Base-by-base conservation (phyloP, 2,888 invertebrate species). In the Nephrocerus scutellatus region DNA sequence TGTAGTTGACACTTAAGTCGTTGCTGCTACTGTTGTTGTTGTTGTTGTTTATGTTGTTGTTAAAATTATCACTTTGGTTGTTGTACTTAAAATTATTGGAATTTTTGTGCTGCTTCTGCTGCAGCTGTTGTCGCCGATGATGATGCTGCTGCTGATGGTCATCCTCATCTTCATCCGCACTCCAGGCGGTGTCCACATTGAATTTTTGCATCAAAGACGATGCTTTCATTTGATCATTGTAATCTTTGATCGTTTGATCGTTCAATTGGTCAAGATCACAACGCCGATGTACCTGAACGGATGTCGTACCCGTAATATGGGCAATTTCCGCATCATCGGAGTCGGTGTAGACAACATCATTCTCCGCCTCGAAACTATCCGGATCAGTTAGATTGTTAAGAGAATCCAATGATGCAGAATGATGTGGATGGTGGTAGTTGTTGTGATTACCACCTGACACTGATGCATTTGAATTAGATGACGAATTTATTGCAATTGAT, bases 291-390 rank as follows among this genome's bases (percentile, higher is more conserved):
- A 68, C 61, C 46, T 66, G 63, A 21, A 61, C 66, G 3, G 61
- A 52, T 4, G 66, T 66, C 28, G 60, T 63, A 26, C 66, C 65
- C 0, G 66, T 63, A n/a, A 68, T 63, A 34, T 68, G 68, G 3
- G 74, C 73, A 26, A 77, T 74, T 59, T 80, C 80, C n/a, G 79
- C 75, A 41, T 79, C 79, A 36, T 80, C 79, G 2, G 80, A 80
- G 55, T 78, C 79, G 4, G 77, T 75, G 57, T 80, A 53, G 28
- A 59, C 46, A 30, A 53, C 39, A 30, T 74, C 74, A 46, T 76
- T 70, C 39, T 69, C 75, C 24, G 8, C 19, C 29, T 32, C 28
- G 20, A 28, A 18, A 30, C 19, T 18, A 16, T 38, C 25, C 8
- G 3, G 14, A 53, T 79, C 79, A 0, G 80, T 80, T 5, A 80